Evolutionary conservation across 2,888 invertebrate genomes (phyloP).

Genomic region (Antheraea assamensis): DNA sequence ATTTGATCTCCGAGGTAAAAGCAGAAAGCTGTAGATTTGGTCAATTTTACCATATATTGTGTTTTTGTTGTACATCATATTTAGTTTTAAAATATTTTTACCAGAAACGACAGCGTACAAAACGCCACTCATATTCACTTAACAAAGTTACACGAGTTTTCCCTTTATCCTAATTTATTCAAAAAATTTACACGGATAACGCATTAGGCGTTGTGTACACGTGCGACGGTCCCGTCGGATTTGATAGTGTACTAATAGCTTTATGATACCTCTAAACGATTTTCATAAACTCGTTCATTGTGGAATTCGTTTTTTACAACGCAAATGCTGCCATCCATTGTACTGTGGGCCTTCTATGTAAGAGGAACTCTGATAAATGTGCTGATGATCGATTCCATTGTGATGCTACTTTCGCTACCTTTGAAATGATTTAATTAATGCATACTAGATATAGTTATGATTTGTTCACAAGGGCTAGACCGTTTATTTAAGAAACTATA

Average conservation of each 20-base stretch:
- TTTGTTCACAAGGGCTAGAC: too few species aligned
- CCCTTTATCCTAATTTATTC: background rate
- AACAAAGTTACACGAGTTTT: background rate
- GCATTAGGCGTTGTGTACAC: slow-evolving; percentile 31
- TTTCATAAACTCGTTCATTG: background rate
- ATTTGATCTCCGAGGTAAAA: background rate
- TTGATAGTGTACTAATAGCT: slow-evolving; percentile 13
- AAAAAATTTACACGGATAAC: slow-evolving; percentile 30
- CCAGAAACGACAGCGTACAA: background rate
- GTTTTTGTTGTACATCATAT: background rate
- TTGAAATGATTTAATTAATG: too few species aligned
- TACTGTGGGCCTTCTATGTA: background rate
- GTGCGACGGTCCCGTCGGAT: background rate
- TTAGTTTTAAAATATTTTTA: background rate
- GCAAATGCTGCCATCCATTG: background rate
- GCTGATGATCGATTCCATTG: too few species aligned
- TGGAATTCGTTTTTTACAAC: background rate
- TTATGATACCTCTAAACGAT: slow-evolving; percentile 8
- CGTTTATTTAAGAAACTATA: too few species aligned
- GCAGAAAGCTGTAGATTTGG: too few species aligned
- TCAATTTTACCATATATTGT: background rate
- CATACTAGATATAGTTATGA: too few species aligned
- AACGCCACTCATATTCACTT: background rate
- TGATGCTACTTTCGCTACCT: too few species aligned
- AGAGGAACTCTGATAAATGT: too few species aligned